Conservation (phyloP, 2,888 invertebrate species). For the Sialis fuliginosa region DNA sequence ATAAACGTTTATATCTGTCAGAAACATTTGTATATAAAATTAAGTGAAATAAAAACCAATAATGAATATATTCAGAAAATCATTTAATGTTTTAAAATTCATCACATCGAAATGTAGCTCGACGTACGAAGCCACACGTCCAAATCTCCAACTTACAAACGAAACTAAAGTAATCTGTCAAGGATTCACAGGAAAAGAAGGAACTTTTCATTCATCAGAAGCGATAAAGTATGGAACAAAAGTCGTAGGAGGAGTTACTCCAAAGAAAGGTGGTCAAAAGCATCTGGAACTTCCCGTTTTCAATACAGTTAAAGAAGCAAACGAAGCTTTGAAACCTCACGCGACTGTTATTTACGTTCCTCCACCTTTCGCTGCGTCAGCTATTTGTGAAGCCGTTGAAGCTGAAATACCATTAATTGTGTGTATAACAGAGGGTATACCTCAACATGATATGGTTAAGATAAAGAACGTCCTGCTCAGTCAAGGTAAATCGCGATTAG, state of each 20-base stretch:
- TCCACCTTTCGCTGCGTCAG: conserved; percentile 47
- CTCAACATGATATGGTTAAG: conserved; percentile 68
- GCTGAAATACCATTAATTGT: conserved; percentile 61
- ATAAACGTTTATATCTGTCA: no score
- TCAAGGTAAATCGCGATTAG: conserved; percentile 52
- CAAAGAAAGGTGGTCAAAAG: conserved; percentile 63
- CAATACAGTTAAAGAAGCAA: conserved; percentile 47
- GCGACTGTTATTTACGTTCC: conserved; percentile 68
- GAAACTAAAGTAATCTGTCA: conserved; percentile 60
- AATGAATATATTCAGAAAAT: no score
- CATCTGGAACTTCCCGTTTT: conserved; percentile 50
- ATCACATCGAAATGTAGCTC: no score
- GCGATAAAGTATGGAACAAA: conserved; percentile 67
- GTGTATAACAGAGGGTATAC: conserved; percentile 61
- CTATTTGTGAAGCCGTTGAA: conserved; percentile 55
- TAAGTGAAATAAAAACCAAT: no score
- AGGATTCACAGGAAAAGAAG: conserved; percentile 68
- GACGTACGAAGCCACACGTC: conserved; percentile 11
- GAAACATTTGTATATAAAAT: no score
- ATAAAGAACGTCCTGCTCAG: conserved; percentile 43
- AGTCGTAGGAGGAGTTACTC: conserved; percentile 63
- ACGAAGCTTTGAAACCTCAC: conserved; percentile 42
- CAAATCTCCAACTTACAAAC: conserved; percentile 14
- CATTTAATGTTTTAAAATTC: not conserved
- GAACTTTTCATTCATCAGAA: conserved; percentile 46